Evolutionary conservation across 53 echinoderm and acorn worm species (phyloP).

Genomic region (Echinarachnius parma): DNA sequence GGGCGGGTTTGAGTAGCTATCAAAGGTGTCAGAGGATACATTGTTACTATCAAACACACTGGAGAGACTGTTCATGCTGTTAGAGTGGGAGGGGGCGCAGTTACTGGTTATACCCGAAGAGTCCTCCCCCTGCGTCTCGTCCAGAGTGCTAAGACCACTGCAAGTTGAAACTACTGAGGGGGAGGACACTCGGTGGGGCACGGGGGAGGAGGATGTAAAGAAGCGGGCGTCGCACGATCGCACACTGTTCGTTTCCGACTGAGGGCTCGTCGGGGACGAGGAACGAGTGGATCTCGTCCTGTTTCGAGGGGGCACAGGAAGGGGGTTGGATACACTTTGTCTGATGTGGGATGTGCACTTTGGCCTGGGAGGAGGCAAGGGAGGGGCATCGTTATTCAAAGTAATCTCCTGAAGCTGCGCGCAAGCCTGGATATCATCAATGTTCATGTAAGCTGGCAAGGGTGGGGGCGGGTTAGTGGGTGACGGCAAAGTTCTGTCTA

Average conservation of each 20-base stretch:
- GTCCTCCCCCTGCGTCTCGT: constrained; percentile 33
- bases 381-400: constrained; percentile 20
- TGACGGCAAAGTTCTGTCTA: too few species aligned
- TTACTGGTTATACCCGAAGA: constrained; percentile 36
- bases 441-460: constrained; percentile 31
- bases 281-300: constrained; percentile 21
- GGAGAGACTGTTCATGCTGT: constrained; percentile 47
- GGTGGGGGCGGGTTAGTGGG: constrained; percentile 44
- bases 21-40: constrained; percentile 41
- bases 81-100: constrained; percentile 37
- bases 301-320: constrained; percentile 45
- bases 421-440: constrained; percentile 18
- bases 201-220: constrained; percentile 15
- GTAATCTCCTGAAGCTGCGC: constrained; percentile 14
- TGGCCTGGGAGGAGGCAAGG: constrained; percentile 39
- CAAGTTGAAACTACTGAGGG: constrained; percentile 25
- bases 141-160: constrained; percentile 34
- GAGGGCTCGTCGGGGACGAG: constrained; percentile 28
- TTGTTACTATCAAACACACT: constrained; percentile 43
- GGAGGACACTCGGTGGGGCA: constrained; percentile 17
- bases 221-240: constrained; percentile 44
- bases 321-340: constrained; percentile 21
- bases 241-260: constrained; percentile 31
- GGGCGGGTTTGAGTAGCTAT: constrained; percentile 22
- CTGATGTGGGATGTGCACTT: not conserved